phyloP scores from a whole-genome alignment of 2,888 invertebrate genomes.

The Agrotis exclamationis region DNA sequence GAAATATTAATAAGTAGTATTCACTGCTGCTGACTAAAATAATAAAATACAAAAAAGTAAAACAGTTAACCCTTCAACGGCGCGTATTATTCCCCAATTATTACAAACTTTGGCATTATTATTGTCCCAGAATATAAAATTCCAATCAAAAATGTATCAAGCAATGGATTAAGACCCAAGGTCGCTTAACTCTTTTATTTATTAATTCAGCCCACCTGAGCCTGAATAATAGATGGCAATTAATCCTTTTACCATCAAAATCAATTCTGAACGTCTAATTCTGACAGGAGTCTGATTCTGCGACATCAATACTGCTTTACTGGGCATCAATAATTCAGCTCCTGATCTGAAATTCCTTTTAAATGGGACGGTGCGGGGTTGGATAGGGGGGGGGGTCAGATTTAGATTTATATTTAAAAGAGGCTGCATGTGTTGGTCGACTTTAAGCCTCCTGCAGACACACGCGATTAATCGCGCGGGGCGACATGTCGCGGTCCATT shows the following conservation, averaged over 20 bases:
- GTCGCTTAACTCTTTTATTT: conserved; percentile 18
- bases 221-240: conserved; percentile 58
- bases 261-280: conserved; percentile 32
- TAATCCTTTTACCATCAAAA: conserved; percentile 42
- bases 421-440: background rate
- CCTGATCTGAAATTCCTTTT: conserved; percentile 45
- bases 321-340: conserved; percentile 51
- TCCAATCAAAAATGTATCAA: background rate
- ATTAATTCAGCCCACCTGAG: conserved; percentile 19
- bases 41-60: background rate
- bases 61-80: conserved; percentile 3
- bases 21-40: background rate
- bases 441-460: too few species aligned
- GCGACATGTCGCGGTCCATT: too few species aligned
- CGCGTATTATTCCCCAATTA: conserved; percentile 13
- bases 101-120: background rate
- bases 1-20: background rate
- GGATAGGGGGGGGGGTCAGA: background rate
- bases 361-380: conserved; percentile 4
- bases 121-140: background rate
- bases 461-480: too few species aligned
- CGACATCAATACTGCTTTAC: conserved; percentile 71
- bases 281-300: conserved; percentile 38
- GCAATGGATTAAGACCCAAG: conserved; percentile 2
- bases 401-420: conserved; percentile 1